phyloP scores from a whole-genome alignment of 1,140 invertebrate species.

The Bradysia coprophila region DNA sequence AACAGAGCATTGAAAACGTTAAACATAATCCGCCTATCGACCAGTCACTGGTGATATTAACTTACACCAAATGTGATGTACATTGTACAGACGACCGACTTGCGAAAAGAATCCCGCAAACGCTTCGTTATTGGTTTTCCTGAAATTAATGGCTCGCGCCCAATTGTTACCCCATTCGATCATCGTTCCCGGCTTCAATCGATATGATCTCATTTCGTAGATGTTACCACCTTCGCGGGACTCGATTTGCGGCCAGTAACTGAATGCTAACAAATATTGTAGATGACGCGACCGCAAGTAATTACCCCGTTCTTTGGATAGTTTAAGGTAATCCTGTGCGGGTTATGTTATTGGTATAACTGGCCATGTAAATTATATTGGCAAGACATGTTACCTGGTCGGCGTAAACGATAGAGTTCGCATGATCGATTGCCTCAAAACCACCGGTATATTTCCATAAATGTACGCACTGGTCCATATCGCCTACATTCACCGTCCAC shows the following conservation, averaged over 20 bases:
- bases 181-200: conserved; percentile 90
- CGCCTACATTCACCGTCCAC: conserved; percentile 87
- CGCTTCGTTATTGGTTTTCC: conserved; percentile 80
- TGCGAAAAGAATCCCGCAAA: conserved; percentile 94
- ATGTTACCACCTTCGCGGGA: conserved; percentile 58
- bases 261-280: conserved; percentile 82
- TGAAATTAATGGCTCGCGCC: conserved; percentile 84
- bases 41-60: no score
- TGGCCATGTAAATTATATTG: no score
- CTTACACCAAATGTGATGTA: conserved; percentile 98
- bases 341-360: not conserved
- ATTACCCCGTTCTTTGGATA: conserved; percentile 64
- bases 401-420: no score
- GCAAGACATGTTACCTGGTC: no score
- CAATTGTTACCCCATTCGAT: conserved; percentile 99
- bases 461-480: conserved; percentile 91
- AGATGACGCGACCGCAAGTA: conserved; percentile 75
- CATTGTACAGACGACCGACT: conserved; percentile 87
- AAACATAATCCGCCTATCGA: no score
- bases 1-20: conserved; percentile 1
- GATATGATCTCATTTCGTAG: conserved; percentile 75
- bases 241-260: conserved; percentile 70
- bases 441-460: conserved; percentile 88
- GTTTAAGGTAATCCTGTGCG: conserved; percentile 49
- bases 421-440: conserved; percentile 70